These are phyloP conservation scores for Brachyhypopomus occidentalis DNA, from an alignment of 2,113 vertebrate genomes.

Conservation along the genomic window DNA sequence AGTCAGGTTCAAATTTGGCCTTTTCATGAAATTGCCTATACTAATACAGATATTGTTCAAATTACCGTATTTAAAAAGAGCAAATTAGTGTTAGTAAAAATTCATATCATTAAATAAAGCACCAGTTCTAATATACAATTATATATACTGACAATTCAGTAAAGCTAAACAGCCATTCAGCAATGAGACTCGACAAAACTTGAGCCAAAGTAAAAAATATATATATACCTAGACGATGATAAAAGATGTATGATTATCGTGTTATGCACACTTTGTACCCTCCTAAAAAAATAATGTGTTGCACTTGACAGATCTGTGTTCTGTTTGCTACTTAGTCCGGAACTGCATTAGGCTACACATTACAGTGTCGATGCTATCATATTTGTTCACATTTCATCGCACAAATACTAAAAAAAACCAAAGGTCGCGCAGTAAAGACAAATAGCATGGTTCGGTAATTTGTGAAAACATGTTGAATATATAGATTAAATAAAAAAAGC, in stretches of 20 bases:
- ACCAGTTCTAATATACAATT: too few relatives aligned
- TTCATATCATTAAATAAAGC: too few relatives aligned
- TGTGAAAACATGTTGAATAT: not conserved
- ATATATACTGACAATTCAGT: too few relatives aligned
- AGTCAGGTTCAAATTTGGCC: not conserved
- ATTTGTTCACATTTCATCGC: not conserved
- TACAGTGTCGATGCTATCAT: not conserved
- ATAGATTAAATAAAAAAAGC: not conserved
- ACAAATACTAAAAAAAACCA: not conserved
- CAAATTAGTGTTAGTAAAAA: too few relatives aligned
- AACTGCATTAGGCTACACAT: not conserved
- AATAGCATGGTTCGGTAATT: not conserved
- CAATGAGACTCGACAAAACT: too few relatives aligned
- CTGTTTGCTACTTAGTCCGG: slow-evolving; percentile 24
- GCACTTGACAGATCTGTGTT: not conserved
- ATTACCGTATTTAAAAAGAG: too few relatives aligned
- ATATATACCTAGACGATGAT: too few relatives aligned
- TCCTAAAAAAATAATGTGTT: not conserved
- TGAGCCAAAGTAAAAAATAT: too few relatives aligned
- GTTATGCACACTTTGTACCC: too few relatives aligned
- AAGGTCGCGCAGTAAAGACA: not conserved
- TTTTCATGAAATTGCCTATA: not conserved
- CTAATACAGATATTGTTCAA: too few relatives aligned
- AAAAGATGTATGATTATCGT: too few relatives aligned
- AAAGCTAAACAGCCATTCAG: too few relatives aligned